Base-by-base conservation (phyloP, 2,113 vertebrate genomes). In the Nothoprocta pentlandii region DNA sequence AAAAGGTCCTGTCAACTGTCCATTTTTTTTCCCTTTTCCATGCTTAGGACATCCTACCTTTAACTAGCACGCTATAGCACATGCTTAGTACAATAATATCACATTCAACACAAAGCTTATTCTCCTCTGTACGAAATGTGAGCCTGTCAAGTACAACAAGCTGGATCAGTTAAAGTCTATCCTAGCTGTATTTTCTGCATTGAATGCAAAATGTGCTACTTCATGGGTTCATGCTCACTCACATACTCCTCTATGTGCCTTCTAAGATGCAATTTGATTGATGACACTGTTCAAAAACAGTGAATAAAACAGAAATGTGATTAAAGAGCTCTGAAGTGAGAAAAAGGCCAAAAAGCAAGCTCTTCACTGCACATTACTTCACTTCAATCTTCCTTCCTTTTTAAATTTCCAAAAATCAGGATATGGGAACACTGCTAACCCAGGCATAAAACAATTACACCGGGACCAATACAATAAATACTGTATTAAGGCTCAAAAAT, bases 291-390 rank as follows among this genome's bases (percentile, higher is more conserved):
- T 75, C 71, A 77, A 68, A 22, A 78, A 64, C 39, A 66, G 30
- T 9, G 30, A 96, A 92, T 80, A 59, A 86, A 94, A 88, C n/a
- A 17, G 76, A 90, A 90, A 12, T 42, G 74, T 74, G 47, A 28
- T 53, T 56, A n/a, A 62, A 82, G 67, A 62, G 28, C 41, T 70
- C 42, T 70, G 32, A 32, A 92, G 41, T 17, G 36, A 5, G 47
- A 73, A 86, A 30, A 85, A 90, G 51, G 56, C 61, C 92, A 92
- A 53, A 75, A 90, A 76, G 66, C 30, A 84, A 62, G n/a, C 26
- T 22, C 66, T 66, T 84, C 68, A 64, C 46, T 54, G 41, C 23
- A 59, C 12, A 25, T 46, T 42, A 66, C 74, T 92, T 73, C 75
- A 85, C 75, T 62, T 68, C 36, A 51, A 94, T 93, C 54, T 89